Evolutionary conservation across 1,140 invertebrate genomes (phyloP).

Genomic region (Oedothorax gibbosus): DNA sequence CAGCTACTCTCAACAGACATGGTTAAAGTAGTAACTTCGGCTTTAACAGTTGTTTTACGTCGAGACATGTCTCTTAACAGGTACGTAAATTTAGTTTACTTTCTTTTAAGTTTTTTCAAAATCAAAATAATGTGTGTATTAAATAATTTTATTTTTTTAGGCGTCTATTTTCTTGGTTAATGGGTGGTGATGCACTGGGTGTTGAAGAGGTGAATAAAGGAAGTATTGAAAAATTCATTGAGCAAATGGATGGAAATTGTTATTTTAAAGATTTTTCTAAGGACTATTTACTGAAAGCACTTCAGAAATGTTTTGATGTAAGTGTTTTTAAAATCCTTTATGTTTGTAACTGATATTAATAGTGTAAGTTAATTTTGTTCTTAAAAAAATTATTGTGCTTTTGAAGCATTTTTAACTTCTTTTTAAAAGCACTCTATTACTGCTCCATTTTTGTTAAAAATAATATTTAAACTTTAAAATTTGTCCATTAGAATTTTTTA

Average conservation of each 20-base stretch:
- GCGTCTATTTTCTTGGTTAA: constrained; percentile 84
- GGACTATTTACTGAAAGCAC: constrained; percentile 71
- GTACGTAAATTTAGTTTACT: constrained; percentile 66
- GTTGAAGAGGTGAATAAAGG: constrained; percentile 65
- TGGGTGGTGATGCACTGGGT: constrained; percentile 75
- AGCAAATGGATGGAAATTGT: constrained; percentile 65
- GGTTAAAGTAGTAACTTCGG: constrained; percentile 82
- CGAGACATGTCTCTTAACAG: constrained; percentile 93
- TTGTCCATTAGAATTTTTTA: too few relatives aligned
- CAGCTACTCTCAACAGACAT: constrained; percentile 81
- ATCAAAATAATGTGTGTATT: not conserved
- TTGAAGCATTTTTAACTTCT: too few relatives aligned
- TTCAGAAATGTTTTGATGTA: constrained; percentile 70
- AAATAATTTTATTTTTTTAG: constrained; percentile 68
- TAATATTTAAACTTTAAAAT: too few relatives aligned
- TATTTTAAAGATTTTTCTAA: constrained; percentile 85
- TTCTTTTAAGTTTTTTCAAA: not conserved
- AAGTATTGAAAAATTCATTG: constrained; percentile 64
- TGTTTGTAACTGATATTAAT: too few relatives aligned
- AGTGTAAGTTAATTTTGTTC: too few relatives aligned
- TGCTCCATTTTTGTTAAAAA: too few relatives aligned
- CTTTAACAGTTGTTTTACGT: constrained; percentile 84
- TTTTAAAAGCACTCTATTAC: too few relatives aligned
- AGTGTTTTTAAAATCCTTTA: constrained; percentile 55
- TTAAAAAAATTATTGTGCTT: too few relatives aligned